Percentiles rank a stretch among this genome's conserved stretches.
Evolutionary conservation across 2,797 vertebrate species (phyloP).

Genomic region (Stomatorhinus walkeri): DNA sequence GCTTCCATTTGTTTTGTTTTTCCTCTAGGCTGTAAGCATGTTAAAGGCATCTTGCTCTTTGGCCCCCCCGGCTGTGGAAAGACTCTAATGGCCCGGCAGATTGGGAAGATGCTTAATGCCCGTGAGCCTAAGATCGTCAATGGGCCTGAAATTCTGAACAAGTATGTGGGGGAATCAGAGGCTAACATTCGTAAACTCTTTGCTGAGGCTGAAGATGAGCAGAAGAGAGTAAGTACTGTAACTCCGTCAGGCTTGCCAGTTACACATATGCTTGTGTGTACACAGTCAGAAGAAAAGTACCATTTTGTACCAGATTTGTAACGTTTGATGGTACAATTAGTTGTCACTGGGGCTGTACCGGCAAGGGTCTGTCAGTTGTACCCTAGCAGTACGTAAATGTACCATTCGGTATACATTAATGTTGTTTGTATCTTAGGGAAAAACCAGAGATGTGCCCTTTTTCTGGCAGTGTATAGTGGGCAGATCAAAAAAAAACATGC

Average conservation of each 20-base stretch:
- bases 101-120: constrained; percentile 96
- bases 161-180: constrained; percentile 93
- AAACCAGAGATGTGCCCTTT: not conserved
- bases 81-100: constrained; percentile 94
- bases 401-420: not conserved
- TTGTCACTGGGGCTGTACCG: not conserved
- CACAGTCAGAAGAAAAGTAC: not conserved
- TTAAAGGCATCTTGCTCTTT: constrained; percentile 90
- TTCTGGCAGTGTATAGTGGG: not conserved
- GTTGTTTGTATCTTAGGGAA: not conserved
- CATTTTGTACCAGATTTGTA: not conserved
- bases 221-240: constrained; percentile 75
- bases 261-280: not conserved
- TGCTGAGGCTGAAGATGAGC: constrained; percentile 93
- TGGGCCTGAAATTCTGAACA: constrained; percentile 95
- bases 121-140: constrained; percentile 95
- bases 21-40: constrained; percentile 85
- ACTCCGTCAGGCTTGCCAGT: not conserved
- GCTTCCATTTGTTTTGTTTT: not conserved
- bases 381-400: not conserved
- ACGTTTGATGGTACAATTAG: not conserved
- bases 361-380: not conserved
- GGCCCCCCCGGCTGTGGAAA: constrained; percentile 95
- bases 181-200: constrained; percentile 97
- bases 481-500: not conserved